A percentile compares a stretch with the other conserved stretches of the same genome.
Evolutionary conservation across 1,140 invertebrate genomes (phyloP).

Genomic region (Polypedilum vanderplanki): DNA sequence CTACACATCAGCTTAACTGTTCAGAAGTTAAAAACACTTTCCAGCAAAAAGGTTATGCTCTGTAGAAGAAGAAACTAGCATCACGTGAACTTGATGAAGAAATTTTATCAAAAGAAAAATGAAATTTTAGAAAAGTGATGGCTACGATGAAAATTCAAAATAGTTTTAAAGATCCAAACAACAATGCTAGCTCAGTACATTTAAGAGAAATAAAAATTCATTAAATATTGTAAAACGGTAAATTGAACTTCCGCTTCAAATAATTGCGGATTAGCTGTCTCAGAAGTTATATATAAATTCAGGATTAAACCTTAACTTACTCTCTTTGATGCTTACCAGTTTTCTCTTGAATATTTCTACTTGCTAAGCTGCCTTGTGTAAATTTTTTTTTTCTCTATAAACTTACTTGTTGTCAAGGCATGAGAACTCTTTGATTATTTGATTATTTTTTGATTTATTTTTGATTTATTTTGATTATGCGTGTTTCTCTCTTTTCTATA

Average conservation of each 20-base stretch:
- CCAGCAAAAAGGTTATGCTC: background rate
- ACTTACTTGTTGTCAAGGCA: no score
- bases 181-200: constrained; percentile 1
- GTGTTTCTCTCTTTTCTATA: no score
- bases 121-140: background rate
- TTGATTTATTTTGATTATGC: no score
- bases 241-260: background rate
- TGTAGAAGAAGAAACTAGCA: background rate
- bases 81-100: background rate
- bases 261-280: background rate
- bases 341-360: background rate
- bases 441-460: no score
- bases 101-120: constrained; percentile 22
- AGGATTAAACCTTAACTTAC: background rate
- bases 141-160: background rate
- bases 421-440: no score
- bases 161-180: background rate
- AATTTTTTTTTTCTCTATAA: background rate
- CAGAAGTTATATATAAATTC: background rate
- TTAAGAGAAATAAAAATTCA: background rate
- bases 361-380: background rate
- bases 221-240: background rate
- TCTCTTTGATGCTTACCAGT: no score
- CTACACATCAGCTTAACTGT: background rate
- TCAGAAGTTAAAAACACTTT: background rate